Evolutionary conservation across 2,797 vertebrate genomes (phyloP), one percentile per base, ranked within the genome.

Genomic region (Falco cherrug): DNA sequence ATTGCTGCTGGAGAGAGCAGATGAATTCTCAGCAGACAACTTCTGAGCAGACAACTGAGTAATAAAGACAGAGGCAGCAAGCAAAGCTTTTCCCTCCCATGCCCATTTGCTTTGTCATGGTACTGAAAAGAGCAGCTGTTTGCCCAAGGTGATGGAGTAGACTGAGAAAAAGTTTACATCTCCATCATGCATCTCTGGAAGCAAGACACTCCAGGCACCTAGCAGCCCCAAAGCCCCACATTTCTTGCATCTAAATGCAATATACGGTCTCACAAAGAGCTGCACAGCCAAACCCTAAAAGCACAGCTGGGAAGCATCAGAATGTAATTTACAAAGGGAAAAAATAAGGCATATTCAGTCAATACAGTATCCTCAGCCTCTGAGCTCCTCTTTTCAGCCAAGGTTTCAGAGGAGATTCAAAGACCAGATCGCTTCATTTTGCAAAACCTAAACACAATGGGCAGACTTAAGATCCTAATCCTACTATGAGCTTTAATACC

Each of bases 171-270:
- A 4, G 31, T 65, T 85, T 59, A 5, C 57, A 19, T 54, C 29
- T 90, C 69, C 50, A 41, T 19, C 10, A 6, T 1, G 4, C 51
- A 35, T 13, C 29, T 82, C 50, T 21, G 37, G 64, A 57, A 20
- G 14, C 3, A 1, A 80, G 25, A 39, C 0, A 10, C 4, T 6
- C 19, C 26, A 43, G 8, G 5, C 20, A 10, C 28, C 73, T 29
- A 59, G n/a, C 33, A 88, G 73, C 26, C 63, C 22, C 79, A 81
- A 78, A 26, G 3, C 9, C 37, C 21, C 1, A 0, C 11, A 75
- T 35, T 84, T 79, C 47, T 57, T 65, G 21, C 31, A 69, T 22
- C 14, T 69, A 59, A 71, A 68, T 59, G 33, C 16, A 63, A 37
- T 6, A 17, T 5, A 20, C 14, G 25, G 39, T 64, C 47, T 83